Percentiles rank a stretch among this genome's conserved stretches.
phyloP scores from a whole-genome alignment of 2,797 vertebrate genomes.

The Allobates femoralis region DNA sequence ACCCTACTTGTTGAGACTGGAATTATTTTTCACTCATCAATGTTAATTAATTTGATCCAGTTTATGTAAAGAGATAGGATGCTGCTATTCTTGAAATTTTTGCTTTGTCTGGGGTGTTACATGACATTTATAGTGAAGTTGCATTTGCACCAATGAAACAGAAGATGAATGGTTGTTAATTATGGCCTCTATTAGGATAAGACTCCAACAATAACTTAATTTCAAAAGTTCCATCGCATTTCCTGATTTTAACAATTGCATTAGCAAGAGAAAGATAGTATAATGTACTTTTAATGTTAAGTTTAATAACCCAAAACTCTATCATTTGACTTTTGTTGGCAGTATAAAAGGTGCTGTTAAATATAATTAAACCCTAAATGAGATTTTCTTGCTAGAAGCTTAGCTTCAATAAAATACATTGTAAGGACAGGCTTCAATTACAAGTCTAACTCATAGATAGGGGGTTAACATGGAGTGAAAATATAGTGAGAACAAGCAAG shows the following conservation, averaged over 20 bases:
- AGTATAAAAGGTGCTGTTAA: slow-evolving; percentile 59
- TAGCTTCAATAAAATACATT: slow-evolving; percentile 50
- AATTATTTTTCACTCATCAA: neutral
- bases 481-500: neutral
- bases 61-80: neutral
- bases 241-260: slow-evolving; percentile 54
- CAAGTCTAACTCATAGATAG: neutral
- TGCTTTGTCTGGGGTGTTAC: slow-evolving; percentile 9
- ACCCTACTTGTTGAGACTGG: neutral
- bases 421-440: slow-evolving; percentile 58
- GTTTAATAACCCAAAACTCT: slow-evolving; percentile 62
- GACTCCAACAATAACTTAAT: slow-evolving; percentile 47
- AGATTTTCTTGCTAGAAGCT: slow-evolving; percentile 60
- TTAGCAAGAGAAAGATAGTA: slow-evolving; percentile 56
- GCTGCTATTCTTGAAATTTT: slow-evolving; percentile 1
- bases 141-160: slow-evolving; percentile 20
- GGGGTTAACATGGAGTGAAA: neutral
- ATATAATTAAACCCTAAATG: slow-evolving; percentile 63
- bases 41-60: neutral
- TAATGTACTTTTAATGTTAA: slow-evolving; percentile 64
- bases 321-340: slow-evolving; percentile 61
- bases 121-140: slow-evolving; percentile 41
- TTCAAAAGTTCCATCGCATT: slow-evolving; percentile 55
- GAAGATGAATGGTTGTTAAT: slow-evolving; percentile 54
- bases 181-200: slow-evolving; percentile 48